A percentile compares a stretch with the other conserved stretches of the same genome.
Evolutionary conservation across 2,888 invertebrate genomes (phyloP).

Genomic region (Conchocele bisecta): DNA sequence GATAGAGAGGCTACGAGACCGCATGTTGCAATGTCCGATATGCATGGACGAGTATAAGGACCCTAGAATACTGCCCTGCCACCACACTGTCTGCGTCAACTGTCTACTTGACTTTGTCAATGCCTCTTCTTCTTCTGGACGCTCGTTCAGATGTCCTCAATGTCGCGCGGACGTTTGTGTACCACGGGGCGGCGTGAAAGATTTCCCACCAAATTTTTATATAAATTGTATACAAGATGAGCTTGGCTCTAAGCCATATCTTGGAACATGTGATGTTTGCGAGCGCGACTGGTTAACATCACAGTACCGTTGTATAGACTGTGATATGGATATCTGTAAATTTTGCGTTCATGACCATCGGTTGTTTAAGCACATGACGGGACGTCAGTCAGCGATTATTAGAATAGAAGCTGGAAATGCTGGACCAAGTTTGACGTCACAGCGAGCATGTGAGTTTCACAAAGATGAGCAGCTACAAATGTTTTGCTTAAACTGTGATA

Average conservation of each 20-base stretch:
- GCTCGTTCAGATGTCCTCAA: conserved; percentile 70
- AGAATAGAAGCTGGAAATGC: conserved; percentile 69
- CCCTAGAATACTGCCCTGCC: conserved; percentile 75
- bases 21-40: conserved; percentile 75
- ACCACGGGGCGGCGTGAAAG: conserved; percentile 70
- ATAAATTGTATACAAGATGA: conserved; percentile 76
- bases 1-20: conserved; percentile 72
- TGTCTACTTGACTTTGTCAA: conserved; percentile 70
- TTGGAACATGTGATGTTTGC: conserved; percentile 73
- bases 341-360: conserved; percentile 76
- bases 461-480: conserved; percentile 69
- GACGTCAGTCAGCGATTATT: conserved; percentile 66
- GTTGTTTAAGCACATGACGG: conserved; percentile 64
- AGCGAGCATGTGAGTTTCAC: conserved; percentile 61
- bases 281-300: conserved; percentile 69
- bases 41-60: conserved; percentile 78
- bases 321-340: conserved; percentile 74
- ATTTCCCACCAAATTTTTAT: conserved; percentile 77
- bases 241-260: conserved; percentile 67
- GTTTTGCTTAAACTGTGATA: conserved; percentile 71
- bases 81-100: conserved; percentile 74
- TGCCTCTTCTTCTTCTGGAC: conserved; percentile 68
- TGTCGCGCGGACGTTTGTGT: conserved; percentile 71
- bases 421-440: conserved; percentile 57
- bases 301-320: conserved; percentile 75